Conservation (phyloP, 2,113 vertebrate species). For the Blennius ocellaris region DNA sequence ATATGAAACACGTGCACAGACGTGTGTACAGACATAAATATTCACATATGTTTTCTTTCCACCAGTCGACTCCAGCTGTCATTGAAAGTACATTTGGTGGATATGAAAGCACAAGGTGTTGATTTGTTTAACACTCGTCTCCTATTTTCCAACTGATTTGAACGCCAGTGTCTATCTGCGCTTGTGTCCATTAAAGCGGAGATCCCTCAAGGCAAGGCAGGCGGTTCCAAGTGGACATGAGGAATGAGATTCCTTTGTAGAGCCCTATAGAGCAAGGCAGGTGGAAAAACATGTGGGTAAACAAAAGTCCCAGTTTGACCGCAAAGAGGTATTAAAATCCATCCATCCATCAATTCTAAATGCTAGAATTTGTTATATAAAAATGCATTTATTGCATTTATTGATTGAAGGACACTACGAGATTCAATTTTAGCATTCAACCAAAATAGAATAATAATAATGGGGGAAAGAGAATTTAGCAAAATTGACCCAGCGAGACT, state of each 20-base stretch:
- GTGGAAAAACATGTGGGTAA: background rate
- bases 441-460: no score
- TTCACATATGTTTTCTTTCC: background rate
- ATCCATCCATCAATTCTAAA: no score
- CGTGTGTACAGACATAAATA: background rate
- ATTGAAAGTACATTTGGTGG: background rate
- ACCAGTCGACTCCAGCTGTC: background rate
- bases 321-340: no score
- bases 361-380: no score
- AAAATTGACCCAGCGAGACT: no score
- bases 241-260: background rate
- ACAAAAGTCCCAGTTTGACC: no score
- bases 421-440: no score
- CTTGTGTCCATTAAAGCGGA: slow-evolving; percentile 22
- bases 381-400: no score
- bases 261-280: background rate
- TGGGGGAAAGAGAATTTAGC: no score
- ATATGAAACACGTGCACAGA: slow-evolving; percentile 8
- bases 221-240: background rate
- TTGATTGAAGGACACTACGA: no score
- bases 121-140: slow-evolving; percentile 18
- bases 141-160: background rate
- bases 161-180: background rate
- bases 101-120: background rate
- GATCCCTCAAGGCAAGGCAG: background rate